phyloP scores from a whole-genome alignment of 2,797 vertebrate species.

The Tapera naevia region DNA sequence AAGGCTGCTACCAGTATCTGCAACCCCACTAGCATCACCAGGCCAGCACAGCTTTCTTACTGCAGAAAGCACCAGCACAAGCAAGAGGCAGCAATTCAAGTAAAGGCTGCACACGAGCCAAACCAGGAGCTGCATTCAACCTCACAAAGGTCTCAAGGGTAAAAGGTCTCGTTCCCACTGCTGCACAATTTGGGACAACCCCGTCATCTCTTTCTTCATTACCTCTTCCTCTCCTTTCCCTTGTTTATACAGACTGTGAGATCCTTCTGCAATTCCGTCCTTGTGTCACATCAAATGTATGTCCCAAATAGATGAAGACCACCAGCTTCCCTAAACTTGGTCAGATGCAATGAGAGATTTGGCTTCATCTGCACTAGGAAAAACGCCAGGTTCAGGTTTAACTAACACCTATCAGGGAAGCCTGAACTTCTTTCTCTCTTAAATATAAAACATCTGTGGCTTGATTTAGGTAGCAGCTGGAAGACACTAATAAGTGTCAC shows the following conservation, averaged over 20 bases:
- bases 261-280: background rate
- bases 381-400: background rate
- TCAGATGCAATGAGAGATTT: background rate
- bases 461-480: background rate
- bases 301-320: background rate
- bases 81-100: background rate
- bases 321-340: background rate
- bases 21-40: background rate
- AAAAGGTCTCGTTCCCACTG: background rate
- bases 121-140: background rate
- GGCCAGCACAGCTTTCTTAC: background rate
- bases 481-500: background rate
- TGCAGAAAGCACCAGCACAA: background rate
- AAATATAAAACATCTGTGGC: background rate
- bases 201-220: background rate
- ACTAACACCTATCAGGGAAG: background rate
- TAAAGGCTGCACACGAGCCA: background rate
- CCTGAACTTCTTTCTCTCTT: background rate
- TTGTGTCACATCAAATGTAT: rapidly evolving
- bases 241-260: background rate
- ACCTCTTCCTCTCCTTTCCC: background rate
- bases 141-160: background rate
- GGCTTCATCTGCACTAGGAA: background rate
- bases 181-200: background rate
- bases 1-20: background rate